Evolutionary conservation across 2,797 vertebrate species (phyloP).

Genomic region (Menidia menidia): DNA sequence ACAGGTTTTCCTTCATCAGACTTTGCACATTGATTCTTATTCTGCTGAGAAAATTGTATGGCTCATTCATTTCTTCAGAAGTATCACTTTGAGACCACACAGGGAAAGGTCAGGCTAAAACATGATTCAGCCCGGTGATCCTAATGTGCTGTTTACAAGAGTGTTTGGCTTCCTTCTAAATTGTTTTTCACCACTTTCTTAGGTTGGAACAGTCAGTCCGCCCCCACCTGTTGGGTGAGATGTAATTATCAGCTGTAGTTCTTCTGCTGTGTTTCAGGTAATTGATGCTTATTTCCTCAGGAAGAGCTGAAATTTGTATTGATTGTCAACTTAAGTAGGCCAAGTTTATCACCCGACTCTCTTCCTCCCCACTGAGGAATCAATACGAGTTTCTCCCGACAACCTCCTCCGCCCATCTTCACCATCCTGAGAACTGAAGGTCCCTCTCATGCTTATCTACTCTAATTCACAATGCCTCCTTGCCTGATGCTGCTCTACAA

Average conservation of each 20-base stretch:
- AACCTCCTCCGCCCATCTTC: constrained; percentile 63
- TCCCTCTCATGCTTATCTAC: constrained; percentile 64
- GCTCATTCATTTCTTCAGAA: constrained; percentile 62
- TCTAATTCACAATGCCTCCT: constrained; percentile 71
- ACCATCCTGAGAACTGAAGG: constrained; percentile 76
- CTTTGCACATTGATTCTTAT: constrained; percentile 19
- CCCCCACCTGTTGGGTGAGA: constrained; percentile 77
- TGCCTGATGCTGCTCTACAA: constrained; percentile 35
- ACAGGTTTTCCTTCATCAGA: background rate
- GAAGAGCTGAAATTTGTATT: constrained; percentile 89
- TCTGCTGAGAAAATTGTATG: constrained; percentile 44
- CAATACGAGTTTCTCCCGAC: constrained; percentile 89
- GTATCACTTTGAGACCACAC: constrained; percentile 55
- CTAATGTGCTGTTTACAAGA: constrained; percentile 54
- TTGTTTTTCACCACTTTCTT: constrained; percentile 70
- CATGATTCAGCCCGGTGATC: constrained; percentile 42
- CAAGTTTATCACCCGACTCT: constrained; percentile 87
- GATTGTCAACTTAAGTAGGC: constrained; percentile 89
- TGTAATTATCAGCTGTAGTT: constrained; percentile 83
- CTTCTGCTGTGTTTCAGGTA: constrained; percentile 76
- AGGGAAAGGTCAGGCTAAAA: constrained; percentile 74
- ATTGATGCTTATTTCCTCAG: constrained; percentile 86
- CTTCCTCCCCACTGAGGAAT: constrained; percentile 85
- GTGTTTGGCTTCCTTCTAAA: constrained; percentile 51
- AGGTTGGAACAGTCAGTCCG: constrained; percentile 61